Evolutionary conservation across 2,797 vertebrate genomes (phyloP).

Genomic region (Anomalospiza imberbis): DNA sequence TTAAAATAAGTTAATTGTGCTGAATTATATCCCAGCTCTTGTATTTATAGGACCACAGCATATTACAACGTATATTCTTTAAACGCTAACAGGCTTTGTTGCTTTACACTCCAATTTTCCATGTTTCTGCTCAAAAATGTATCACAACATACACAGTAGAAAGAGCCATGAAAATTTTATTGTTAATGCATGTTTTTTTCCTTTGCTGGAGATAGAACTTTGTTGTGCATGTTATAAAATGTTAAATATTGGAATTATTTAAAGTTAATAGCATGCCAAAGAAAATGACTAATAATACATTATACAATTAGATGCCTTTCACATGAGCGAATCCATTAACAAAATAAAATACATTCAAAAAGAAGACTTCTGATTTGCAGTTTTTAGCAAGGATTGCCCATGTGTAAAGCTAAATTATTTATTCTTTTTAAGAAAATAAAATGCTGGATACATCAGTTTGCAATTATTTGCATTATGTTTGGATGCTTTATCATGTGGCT

Average conservation of each 20-base stretch:
- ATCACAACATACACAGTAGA: conserved; percentile 58
- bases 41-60: conserved; percentile 1
- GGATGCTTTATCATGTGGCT: conserved; percentile 67
- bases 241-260: conserved; percentile 79
- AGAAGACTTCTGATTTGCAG: conserved; percentile 72
- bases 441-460: conserved; percentile 69
- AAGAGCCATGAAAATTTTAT: conserved; percentile 67
- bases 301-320: conserved; percentile 81
- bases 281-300: conserved; percentile 79
- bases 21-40: conserved; percentile 44
- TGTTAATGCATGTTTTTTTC: conserved; percentile 64
- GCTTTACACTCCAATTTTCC: conserved; percentile 53
- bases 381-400: conserved; percentile 70
- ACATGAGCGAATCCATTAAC: conserved; percentile 78
- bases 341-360: conserved; percentile 75
- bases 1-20: conserved; percentile 61
- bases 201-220: conserved; percentile 70
- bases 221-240: conserved; percentile 73
- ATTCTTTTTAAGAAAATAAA: conserved; percentile 55
- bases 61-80: conserved; percentile 10
- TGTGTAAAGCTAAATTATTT: conserved; percentile 79
- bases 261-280: conserved; percentile 80
- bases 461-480: conserved; percentile 76
- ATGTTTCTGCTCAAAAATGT: conserved; percentile 61
- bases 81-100: conserved; percentile 34